Evolutionary conservation across 2,888 invertebrate species (phyloP), one percentile per base, ranked within the genome.

Genomic region (Dryococelus australis): DNA sequence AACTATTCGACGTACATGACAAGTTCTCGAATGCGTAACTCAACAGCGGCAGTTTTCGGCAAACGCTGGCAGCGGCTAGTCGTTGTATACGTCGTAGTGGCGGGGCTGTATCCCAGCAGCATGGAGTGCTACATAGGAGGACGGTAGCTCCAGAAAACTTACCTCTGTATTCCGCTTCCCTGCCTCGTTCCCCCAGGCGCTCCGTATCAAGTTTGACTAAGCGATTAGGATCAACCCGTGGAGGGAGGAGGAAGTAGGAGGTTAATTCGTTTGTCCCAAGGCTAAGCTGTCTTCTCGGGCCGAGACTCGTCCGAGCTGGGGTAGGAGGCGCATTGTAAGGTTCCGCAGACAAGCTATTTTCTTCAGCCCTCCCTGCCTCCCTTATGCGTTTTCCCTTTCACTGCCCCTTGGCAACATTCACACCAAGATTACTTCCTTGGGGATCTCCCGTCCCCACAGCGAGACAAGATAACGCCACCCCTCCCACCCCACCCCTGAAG

Each of bases 151-250:
- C 6, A 24, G 65, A 24, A 65, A 13, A 65, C 65, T 65, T 65
- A 8, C 16, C 65, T 13, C 24, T 65, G 65, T 12, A 16, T 65
- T 13, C 65, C 20, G 24, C 65, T 16, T 65, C 16, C 24, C 65
- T 65, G 65, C 65, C 20, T 20, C 10, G 65, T 65, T 65, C 65
- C 65, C 65, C 65, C 16, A 13, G 65, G 65, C 47, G 47, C 47
- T 47, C 47, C 47, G 24, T 65, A 24, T 24, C 65, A 84, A 87
- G 84, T 86, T 87, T 86, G 83, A 27, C 65, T 79, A 86, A 84
- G 80, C 87, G 87, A 87, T 87, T 87, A 86, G 78, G 86, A 85
- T 53, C 43, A 86, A 87, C 86, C 83, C 84, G 86, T 86, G 6
- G 20, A 16, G 65, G 65, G 65, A 65, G 20, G 65, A 16, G 20